Evolutionary conservation across 2,113 vertebrate genomes (phyloP).

Genomic region (Pholis gunnellus): DNA sequence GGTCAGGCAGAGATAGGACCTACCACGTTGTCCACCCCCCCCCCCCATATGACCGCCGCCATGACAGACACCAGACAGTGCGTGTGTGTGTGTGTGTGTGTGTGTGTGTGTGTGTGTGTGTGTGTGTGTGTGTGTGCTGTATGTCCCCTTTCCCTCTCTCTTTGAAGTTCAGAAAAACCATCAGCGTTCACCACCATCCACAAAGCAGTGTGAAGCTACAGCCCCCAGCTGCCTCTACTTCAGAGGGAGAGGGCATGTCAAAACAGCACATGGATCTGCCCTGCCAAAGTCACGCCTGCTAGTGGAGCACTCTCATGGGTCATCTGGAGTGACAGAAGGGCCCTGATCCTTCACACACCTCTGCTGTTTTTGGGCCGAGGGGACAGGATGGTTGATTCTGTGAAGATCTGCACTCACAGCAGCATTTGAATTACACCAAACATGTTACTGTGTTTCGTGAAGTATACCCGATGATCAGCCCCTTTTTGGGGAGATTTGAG

Average conservation of each 20-base stretch:
- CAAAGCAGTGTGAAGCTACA: slow-evolving; percentile 59
- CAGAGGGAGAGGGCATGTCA: slow-evolving; percentile 52
- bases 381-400: neutral
- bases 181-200: slow-evolving; percentile 20
- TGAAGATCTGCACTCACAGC: neutral
- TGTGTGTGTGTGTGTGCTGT: neutral
- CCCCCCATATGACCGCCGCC: slow-evolving; percentile 24
- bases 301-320: slow-evolving; percentile 42
- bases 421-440: neutral
- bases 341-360: neutral
- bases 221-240: slow-evolving; percentile 69
- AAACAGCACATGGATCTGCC: slow-evolving; percentile 57
- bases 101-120: neutral
- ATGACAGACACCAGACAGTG: slow-evolving; percentile 61
- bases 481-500: slow-evolving; percentile 3
- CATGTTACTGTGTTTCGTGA: neutral
- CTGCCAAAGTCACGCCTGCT: slow-evolving; percentile 32
- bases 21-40: slow-evolving; percentile 51
- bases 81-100: neutral
- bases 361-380: neutral
- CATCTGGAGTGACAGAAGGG: slow-evolving; percentile 50
- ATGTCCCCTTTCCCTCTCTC: slow-evolving; percentile 31
- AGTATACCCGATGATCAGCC: neutral
- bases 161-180: slow-evolving; percentile 38
- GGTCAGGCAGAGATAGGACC: slow-evolving; percentile 59